These are phyloP conservation scores for Byasa hedistus DNA, from an alignment of 2,888 invertebrate genomes.

Conservation along the genomic window DNA sequence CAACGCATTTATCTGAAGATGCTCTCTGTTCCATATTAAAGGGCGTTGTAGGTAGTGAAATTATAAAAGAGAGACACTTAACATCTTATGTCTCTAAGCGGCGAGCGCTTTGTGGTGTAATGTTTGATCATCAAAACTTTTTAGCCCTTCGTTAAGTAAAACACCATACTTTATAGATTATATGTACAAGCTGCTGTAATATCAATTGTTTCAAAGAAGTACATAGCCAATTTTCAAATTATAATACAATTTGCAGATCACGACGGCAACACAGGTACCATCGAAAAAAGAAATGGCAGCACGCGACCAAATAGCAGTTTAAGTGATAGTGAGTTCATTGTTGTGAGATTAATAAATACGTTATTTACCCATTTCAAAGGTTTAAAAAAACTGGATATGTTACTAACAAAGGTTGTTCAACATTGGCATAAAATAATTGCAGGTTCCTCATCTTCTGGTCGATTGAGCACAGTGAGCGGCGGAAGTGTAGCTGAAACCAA, in stretches of 20 bases:
- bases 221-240: background rate
- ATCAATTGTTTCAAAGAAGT: background rate
- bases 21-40: too few species aligned
- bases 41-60: too few species aligned
- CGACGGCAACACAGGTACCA: constrained; percentile 59
- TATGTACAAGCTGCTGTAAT: too few species aligned
- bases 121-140: too few species aligned
- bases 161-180: too few species aligned
- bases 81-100: too few species aligned
- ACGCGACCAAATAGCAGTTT: constrained; percentile 73
- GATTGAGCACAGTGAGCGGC: constrained; percentile 90
- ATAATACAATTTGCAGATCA: constrained; percentile 50
- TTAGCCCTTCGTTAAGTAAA: too few species aligned
- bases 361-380: background rate
- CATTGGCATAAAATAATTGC: constrained; percentile 13
- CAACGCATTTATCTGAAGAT: too few species aligned
- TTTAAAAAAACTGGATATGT: background rate
- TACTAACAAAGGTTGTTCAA: background rate
- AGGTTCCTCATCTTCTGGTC: constrained; percentile 90
- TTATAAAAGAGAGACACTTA: too few species aligned
- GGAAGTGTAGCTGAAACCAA: constrained; percentile 89
- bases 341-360: background rate
- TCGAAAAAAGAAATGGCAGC: constrained; percentile 71
- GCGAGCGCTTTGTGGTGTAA: too few species aligned
- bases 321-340: constrained; percentile 64